A percentile compares a stretch with the other conserved stretches of the same genome.
phyloP scores from a whole-genome alignment of 37 sponge, comb jelly and placozoan genomes.

The Mnemiopsis leidyi region DNA sequence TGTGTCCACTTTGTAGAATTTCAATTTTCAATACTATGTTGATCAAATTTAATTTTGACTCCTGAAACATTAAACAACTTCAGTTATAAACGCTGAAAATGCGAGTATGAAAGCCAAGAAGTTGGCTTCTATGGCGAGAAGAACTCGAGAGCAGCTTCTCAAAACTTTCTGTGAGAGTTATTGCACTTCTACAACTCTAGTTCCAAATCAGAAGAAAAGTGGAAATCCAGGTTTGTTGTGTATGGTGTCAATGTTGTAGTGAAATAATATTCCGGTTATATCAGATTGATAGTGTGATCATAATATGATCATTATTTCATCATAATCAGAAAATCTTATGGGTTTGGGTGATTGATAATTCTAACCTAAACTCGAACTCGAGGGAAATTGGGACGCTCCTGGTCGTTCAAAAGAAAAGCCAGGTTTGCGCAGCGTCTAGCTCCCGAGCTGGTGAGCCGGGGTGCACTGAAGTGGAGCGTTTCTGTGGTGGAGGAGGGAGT shows the following conservation, averaged over 20 bases:
- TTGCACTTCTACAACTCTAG: constrained; percentile 1
- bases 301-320: no score
- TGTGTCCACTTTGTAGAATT: background rate
- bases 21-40: background rate
- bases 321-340: no score
- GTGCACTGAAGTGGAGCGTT: constrained; percentile 27
- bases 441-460: constrained; percentile 14
- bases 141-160: constrained; percentile 84
- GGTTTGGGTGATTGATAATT: no score
- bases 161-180: background rate
- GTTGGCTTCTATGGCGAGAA: constrained; percentile 77
- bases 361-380: no score
- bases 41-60: background rate
- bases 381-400: constrained; percentile 15
- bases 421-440: constrained; percentile 39
- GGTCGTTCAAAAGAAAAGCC: constrained; percentile 48
- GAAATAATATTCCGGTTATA: no score
- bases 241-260: no score
- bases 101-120: constrained; percentile 80
- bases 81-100: constrained; percentile 92
- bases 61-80: background rate
- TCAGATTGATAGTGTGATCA: no score
- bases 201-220: background rate
- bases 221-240: background rate
- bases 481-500: constrained; percentile 42